A percentile compares a stretch with the other conserved stretches of the same genome.
Conservation (phyloP, 2,113 vertebrate genomes). For the Gallinago undulata region DNA sequence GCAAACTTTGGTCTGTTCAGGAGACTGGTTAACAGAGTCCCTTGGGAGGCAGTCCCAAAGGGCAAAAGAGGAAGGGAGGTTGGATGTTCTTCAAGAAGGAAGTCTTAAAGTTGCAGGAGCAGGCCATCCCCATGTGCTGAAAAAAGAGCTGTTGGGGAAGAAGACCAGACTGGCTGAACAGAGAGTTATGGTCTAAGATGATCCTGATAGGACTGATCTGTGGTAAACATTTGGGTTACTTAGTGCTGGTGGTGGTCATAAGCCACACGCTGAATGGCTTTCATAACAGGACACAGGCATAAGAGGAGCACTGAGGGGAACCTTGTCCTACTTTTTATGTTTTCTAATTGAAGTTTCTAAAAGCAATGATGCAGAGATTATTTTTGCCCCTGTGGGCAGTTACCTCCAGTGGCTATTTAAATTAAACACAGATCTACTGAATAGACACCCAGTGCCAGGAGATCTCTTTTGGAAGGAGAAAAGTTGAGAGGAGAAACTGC, state of each 20-base stretch:
- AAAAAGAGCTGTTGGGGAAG: background rate
- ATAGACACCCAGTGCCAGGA: background rate
- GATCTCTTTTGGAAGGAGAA: background rate
- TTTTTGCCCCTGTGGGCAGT: background rate
- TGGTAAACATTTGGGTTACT: background rate
- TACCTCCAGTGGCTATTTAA: constrained; percentile 32
- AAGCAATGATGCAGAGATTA: background rate
- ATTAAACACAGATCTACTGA: background rate
- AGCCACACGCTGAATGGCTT: background rate
- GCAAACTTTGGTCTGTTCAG: background rate
- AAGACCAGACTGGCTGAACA: background rate
- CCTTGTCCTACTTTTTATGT: background rate
- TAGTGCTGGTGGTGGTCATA: background rate
- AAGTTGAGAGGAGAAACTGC: background rate
- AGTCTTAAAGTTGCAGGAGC: background rate
- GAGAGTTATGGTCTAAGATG: background rate
- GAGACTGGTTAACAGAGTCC: background rate
- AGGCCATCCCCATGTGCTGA: background rate
- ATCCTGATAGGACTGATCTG: background rate
- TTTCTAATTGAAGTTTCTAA: background rate
- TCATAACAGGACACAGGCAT: background rate
- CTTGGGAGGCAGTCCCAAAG: background rate
- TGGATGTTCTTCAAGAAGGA: background rate
- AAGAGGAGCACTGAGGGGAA: background rate
- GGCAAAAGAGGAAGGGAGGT: background rate